These are phyloP conservation scores for Columba guinea DNA, from an alignment of 2,797 vertebrate species.

Conservation along the genomic window DNA sequence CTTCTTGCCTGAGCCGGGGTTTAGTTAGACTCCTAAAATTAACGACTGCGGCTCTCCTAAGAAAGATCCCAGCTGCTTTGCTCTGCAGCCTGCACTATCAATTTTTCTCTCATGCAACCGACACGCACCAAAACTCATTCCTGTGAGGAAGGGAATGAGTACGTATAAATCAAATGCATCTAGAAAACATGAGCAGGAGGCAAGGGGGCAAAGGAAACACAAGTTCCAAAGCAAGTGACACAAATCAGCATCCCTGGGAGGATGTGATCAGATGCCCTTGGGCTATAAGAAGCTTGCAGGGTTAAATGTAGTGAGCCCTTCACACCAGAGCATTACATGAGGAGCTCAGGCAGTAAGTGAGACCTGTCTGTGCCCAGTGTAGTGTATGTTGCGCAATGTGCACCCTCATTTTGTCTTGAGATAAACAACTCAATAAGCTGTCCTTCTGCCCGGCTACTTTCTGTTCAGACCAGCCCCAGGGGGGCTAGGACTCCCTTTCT, in stretches of 20 bases:
- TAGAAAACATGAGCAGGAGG: slow-evolving; percentile 1
- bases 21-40: slow-evolving; percentile 64
- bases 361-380: background rate
- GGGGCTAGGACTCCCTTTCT: background rate
- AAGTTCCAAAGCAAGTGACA: background rate
- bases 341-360: background rate
- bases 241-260: background rate
- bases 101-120: slow-evolving; percentile 37
- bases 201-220: background rate
- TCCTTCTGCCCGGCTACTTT: background rate
- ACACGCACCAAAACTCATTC: slow-evolving; percentile 12
- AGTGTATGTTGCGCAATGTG: background rate
- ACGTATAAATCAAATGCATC: slow-evolving; percentile 44
- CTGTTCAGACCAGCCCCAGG: background rate
- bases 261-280: background rate
- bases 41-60: slow-evolving; percentile 34
- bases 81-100: slow-evolving; percentile 52
- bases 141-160: slow-evolving; percentile 17
- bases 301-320: background rate
- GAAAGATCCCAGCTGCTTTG: slow-evolving; percentile 63
- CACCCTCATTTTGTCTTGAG: background rate
- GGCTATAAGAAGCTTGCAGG: background rate
- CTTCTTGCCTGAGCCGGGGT: background rate
- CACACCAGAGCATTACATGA: background rate
- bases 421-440: background rate